Evolutionary conservation across 2,113 vertebrate genomes (phyloP).

Genomic region (Corythoichthys intestinalis): DNA sequence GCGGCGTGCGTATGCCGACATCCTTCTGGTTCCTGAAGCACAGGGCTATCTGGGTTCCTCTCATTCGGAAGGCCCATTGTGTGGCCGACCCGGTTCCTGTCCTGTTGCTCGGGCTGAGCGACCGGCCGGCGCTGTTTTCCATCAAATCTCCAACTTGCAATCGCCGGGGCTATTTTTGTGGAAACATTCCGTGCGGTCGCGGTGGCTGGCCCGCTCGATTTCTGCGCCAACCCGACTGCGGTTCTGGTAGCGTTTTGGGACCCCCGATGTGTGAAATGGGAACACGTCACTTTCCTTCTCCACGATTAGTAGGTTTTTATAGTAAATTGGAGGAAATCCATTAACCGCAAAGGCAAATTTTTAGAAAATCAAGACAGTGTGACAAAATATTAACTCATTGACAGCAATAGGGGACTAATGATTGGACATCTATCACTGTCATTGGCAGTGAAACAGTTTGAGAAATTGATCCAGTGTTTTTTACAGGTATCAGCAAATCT

Average conservation of each 20-base stretch:
- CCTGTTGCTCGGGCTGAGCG: not conserved
- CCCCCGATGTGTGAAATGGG: not conserved
- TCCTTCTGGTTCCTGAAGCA: conserved; percentile 3
- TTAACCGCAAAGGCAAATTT: not conserved
- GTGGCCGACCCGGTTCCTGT: conserved; percentile 3
- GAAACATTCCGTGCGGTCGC: conserved; percentile 1
- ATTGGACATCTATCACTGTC: no score
- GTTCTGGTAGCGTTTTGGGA: not conserved
- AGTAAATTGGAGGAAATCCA: not conserved
- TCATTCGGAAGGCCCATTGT: not conserved
- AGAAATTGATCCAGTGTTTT: no score
- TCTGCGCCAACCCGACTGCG: not conserved
- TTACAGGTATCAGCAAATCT: no score
- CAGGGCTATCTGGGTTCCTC: conserved; percentile 1
- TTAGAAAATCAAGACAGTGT: not conserved
- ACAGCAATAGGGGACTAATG: not conserved
- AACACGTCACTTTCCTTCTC: not conserved
- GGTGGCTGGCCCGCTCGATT: not conserved
- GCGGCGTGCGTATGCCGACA: not conserved
- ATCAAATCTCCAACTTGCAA: not conserved
- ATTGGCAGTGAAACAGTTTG: no score
- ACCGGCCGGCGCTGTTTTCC: not conserved
- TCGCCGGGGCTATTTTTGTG: not conserved
- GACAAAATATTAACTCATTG: not conserved
- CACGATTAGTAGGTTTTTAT: not conserved